Evolutionary conservation across 2,888 invertebrate genomes (phyloP), one percentile per base, ranked within the genome.

Genomic region (Alsophila aescularia): DNA sequence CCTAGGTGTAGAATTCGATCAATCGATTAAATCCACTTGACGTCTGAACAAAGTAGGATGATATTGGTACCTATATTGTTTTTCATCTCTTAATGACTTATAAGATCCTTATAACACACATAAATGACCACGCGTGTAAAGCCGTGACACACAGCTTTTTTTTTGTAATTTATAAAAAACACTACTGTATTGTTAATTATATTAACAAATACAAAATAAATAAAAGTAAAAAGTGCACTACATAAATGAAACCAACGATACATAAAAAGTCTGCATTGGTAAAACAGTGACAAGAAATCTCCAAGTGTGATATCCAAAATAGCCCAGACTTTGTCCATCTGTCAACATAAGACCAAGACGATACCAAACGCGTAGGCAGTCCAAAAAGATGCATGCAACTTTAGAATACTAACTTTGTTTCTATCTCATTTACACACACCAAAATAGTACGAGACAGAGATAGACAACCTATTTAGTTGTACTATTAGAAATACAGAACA

Each of bases 401-500:
- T 47, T 4, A 34, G 15, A 58, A 54, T 52, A 58, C 47, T 45
- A 58, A 55, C 37, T 52, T 14, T 52, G 34, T 51, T 44, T 41
- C 52, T 35, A 15, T 61, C 55, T 37, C 52, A 13, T 53, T 60
- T 18, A 32, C 55, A 24, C 53, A 18, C 31, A 27, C 21, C 42
- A 10, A 34, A 41, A 59, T 31, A 21, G 39, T 39, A 2, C 14
- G 37, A 58, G 49, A 52, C 44, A 55, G 55, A 64, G 24, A 7
- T 52, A 64, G 55, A 52, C 63, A 60, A 69, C 67, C 67, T 63
- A 68, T 64, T 67, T 71, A 63, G 55, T 64, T 67, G 54, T 58
- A 56, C 58, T 59, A 60, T 66, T 71, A 67, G 61, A 68, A 67
- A 69, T 67, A 63, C 68, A 60, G 70, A 68, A 64, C 62, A 59